phyloP scores from a whole-genome alignment of 2,888 invertebrate genomes.

The Chrysomela aeneicollis region DNA sequence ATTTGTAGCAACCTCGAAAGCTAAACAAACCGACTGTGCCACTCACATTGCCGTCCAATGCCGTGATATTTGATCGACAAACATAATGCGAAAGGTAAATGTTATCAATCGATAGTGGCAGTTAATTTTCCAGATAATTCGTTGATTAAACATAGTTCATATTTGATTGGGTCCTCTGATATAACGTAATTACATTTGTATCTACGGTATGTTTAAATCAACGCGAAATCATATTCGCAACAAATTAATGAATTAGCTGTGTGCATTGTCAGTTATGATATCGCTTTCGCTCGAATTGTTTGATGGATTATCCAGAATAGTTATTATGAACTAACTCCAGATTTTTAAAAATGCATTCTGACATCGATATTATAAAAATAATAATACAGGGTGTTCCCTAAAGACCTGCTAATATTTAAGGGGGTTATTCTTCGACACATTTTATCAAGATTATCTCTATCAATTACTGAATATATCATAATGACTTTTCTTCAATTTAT shows the following conservation, averaged over 20 bases:
- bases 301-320: neutral
- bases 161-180: slow-evolving; percentile 46
- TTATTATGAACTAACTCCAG: too few relatives aligned
- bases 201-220: slow-evolving; percentile 37
- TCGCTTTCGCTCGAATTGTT: neutral
- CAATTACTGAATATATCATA: too few relatives aligned
- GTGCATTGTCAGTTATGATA: neutral
- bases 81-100: slow-evolving; percentile 53
- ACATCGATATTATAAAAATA: too few relatives aligned
- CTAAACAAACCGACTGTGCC: slow-evolving; percentile 44
- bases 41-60: slow-evolving; percentile 39
- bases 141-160: slow-evolving; percentile 51
- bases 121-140: slow-evolving; percentile 55
- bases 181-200: slow-evolving; percentile 49
- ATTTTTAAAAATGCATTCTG: too few relatives aligned
- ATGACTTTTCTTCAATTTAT: too few relatives aligned
- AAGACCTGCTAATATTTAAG: too few relatives aligned
- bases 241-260: slow-evolving; percentile 27
- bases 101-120: slow-evolving; percentile 52
- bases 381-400: too few relatives aligned
- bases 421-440: too few relatives aligned
- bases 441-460: too few relatives aligned
- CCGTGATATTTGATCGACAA: slow-evolving; percentile 52
- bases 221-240: slow-evolving; percentile 36
- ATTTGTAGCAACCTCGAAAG: slow-evolving; percentile 48